phyloP scores from a whole-genome alignment of 2,113 vertebrate species.

The Myiopsitta monachus region DNA sequence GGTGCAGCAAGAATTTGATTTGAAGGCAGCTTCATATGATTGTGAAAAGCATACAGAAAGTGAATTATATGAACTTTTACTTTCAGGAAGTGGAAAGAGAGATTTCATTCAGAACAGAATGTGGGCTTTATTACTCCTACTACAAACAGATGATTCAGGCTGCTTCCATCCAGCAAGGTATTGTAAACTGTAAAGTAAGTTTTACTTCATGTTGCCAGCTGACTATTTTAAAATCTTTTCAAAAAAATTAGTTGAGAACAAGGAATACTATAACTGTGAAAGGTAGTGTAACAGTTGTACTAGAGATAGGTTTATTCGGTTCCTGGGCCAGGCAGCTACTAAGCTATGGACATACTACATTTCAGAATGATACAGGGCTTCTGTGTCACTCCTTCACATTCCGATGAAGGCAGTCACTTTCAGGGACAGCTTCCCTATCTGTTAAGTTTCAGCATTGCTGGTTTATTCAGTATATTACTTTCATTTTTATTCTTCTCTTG shows the following conservation, averaged over 20 bases:
- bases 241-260: not conserved
- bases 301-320: not conserved
- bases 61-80: slow-evolving; percentile 9
- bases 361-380: not conserved
- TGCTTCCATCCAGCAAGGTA: slow-evolving; percentile 91
- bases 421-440: not conserved
- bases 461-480: not conserved
- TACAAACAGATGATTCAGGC: slow-evolving; percentile 97
- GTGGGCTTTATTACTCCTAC: slow-evolving; percentile 98
- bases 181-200: slow-evolving; percentile 54
- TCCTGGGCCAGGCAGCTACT: not conserved
- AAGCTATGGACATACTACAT: not conserved
- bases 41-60: not conserved
- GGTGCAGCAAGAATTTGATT: not conserved
- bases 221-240: not conserved
- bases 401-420: not conserved
- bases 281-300: not conserved
- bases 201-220: not conserved
- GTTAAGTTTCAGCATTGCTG: not conserved
- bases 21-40: not conserved
- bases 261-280: not conserved
- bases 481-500: not conserved
- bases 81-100: slow-evolving; percentile 96
- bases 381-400: not conserved
- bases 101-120: slow-evolving; percentile 97